These are phyloP conservation scores for Patella ulyssiponensis DNA, from an alignment of 2,888 invertebrate genomes.

Conservation along the genomic window DNA sequence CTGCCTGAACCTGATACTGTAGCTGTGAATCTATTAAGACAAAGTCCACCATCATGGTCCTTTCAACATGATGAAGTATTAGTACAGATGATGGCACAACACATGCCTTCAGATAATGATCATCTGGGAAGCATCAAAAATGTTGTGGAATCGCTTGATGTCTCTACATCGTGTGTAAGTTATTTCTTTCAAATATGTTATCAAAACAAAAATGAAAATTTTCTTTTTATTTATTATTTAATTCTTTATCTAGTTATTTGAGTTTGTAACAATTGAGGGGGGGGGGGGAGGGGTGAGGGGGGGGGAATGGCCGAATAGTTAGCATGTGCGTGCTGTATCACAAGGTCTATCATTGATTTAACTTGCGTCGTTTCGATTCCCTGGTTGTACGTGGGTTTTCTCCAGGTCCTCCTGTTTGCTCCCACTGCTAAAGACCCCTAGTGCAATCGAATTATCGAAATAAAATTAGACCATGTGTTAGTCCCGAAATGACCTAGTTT, in stretches of 20 bases:
- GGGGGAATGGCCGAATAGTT: background rate
- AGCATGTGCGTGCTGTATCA: background rate
- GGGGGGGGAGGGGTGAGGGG: background rate
- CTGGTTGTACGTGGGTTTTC: too few relatives aligned
- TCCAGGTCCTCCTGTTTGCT: too few relatives aligned
- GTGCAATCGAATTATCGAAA: background rate
- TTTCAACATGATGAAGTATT: constrained; percentile 69
- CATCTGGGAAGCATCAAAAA: constrained; percentile 67
- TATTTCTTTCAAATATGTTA: background rate
- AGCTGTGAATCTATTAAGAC: constrained; percentile 55
- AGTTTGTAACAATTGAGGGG: background rate
- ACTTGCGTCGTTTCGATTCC: too few relatives aligned
- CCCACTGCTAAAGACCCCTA: too few relatives aligned
- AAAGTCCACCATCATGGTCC: constrained; percentile 62
- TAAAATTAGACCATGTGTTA: too few relatives aligned
- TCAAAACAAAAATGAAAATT: background rate
- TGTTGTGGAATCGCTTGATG: constrained; percentile 68
- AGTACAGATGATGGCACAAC: constrained; percentile 64
- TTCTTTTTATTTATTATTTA: background rate
- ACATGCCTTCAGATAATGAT: constrained; percentile 62
- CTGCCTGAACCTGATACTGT: constrained; percentile 53
- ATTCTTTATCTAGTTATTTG: too few relatives aligned
- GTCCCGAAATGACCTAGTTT: background rate
- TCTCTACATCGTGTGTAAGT: constrained; percentile 68
- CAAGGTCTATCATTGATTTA: background rate